Base-by-base conservation (phyloP, 2,888 invertebrate genomes). In the Holacanthella duospinosa region DNA sequence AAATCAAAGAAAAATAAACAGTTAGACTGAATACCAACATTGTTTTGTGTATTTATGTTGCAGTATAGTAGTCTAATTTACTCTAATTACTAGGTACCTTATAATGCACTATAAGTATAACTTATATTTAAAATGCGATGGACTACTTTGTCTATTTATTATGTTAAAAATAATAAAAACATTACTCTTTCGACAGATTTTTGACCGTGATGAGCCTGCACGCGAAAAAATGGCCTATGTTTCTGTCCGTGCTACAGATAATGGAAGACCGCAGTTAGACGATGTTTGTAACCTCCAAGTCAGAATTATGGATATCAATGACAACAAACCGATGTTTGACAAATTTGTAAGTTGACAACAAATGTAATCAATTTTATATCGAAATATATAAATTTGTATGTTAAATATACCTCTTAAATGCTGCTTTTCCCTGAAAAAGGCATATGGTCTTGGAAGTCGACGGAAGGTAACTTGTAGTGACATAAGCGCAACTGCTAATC, bases 231-330 rank as follows among this genome's bases (percentile, higher is more conserved):
- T 84, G 82, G 65, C 80, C 16, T 91, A 89, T 75, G 82, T 92
- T 59, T 93, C 92, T 36, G 89, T 95, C 9, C 85, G 90, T 76
- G 95, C 92, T 0, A 89, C 88, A 64, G 96, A 96, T 79, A 89
- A 93, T 77, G 96, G 95, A 0, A 84, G 86, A 71, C 93, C 93
- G 0, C 86, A 87, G 57, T 80, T 96, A 60, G 92, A 92, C 73
- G 93, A 93, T 74, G 88, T 92, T 61, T 96, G 96, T 78, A 93
- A 93, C 3, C 89, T 96, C 77, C 89, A 88, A 80, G 89, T 94
- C 63, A 85, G 86, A 68, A 88, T 96, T 69, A 86, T 85, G 75
- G 96, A 97, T 78, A 85, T 92, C 75, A 97, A 97, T 79, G 96
- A 96, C 77, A 95, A 95, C 76, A 80, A 79, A 21, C 89, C 89